Conservation (phyloP, 2,113 vertebrate species). For the Myrmecobius fasciatus region DNA sequence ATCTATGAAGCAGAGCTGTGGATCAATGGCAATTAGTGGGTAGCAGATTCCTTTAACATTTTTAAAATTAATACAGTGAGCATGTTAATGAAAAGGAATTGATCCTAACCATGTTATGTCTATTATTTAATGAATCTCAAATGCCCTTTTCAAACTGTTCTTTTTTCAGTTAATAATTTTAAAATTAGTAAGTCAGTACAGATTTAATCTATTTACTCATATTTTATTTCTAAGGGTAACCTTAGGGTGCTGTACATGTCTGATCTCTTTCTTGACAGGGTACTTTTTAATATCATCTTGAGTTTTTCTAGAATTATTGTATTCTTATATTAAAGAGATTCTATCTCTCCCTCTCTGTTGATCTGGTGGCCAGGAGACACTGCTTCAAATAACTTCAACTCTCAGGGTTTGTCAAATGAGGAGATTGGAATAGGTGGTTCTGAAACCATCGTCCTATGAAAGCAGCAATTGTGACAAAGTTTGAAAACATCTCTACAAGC, state of each 20-base stretch:
- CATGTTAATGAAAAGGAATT: conserved; percentile 67
- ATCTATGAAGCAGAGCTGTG: conserved; percentile 43
- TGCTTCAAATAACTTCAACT: background rate
- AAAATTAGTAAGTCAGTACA: conserved; percentile 52
- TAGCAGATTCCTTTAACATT: conserved; percentile 72
- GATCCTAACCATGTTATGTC: conserved; percentile 34
- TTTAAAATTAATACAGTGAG: conserved; percentile 64
- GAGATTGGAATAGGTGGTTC: background rate
- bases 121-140: conserved; percentile 54
- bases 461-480: background rate
- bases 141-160: conserved; percentile 38
- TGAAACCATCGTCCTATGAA: background rate
- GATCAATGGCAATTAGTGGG: conserved; percentile 75
- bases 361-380: background rate
- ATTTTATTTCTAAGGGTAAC: conserved; percentile 52
- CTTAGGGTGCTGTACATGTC: conserved; percentile 6
- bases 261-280: conserved; percentile 50
- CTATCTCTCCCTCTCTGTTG: background rate
- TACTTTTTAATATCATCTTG: conserved; percentile 26
- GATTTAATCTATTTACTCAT: conserved; percentile 57
- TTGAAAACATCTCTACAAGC: background rate
- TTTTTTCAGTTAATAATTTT: conserved; percentile 64
- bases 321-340: background rate
- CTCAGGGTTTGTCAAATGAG: background rate
- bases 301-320: conserved; percentile 34